Base-by-base conservation (phyloP, 1,140 invertebrate genomes). In the Antheraea mylitta region DNA sequence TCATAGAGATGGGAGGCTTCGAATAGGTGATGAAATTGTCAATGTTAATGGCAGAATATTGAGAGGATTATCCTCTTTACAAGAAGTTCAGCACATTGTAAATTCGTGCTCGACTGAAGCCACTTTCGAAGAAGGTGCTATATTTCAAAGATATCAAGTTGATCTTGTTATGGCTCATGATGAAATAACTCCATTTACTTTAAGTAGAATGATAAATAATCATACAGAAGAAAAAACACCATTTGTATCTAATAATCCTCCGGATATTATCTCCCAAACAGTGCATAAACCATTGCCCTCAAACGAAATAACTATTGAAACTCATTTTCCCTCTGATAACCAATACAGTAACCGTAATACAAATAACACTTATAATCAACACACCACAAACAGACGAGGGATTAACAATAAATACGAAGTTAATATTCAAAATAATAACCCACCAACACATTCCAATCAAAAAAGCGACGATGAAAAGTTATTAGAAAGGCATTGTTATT, bases 1-100 rank as follows among this genome's bases (percentile, higher is more conserved):
- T 60, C 94, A 96, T 75, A 96, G 96, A 86, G 97, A 97, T 83
- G 96, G 96, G 0, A 94, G 96, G 69, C 92, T 98, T 68, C 94
- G 95, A 75, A 93, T 96, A 60, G 96, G 96, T 7, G 97, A 98
- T 89, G 97, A 98, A 92, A 95, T 98, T 68, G 94, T 98, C 16
- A 96, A 97, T 87, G 96, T 98, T 9, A 97, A 98, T 86, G 96
- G 96, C 2, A 94, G 95, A 79, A 94, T 96, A 71, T 90, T 98
- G 69, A 94, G 96, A 63, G 97, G 96, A 0, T 91, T 97, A 67
- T 94, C 95, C 64, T 95, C 93, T n/a, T 82, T 95, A 42, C 93
- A 93, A 80, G 93, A 95, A 78, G 94, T 95, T 16, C 94, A 95
- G 72, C 82, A 92, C 69, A 93, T 93, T 63, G 88, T 94, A 18